A percentile compares a stretch with the other conserved stretches of the same genome.
Evolutionary conservation across 2,113 vertebrate species (phyloP).

Genomic region (Rana temporaria): DNA sequence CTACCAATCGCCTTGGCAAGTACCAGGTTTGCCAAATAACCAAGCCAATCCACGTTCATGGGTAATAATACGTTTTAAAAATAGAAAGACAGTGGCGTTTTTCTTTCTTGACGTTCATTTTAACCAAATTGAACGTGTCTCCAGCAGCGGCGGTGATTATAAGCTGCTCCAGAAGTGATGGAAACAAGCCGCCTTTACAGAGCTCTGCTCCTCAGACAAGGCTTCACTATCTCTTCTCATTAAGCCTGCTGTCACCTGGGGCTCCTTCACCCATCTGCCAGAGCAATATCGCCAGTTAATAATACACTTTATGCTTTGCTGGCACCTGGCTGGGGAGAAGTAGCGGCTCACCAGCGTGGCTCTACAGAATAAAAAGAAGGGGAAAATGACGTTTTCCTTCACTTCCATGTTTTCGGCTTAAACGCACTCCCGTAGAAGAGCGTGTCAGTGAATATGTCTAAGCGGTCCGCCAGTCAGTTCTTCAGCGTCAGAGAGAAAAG

Average conservation of each 20-base stretch:
- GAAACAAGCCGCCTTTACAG: background rate
- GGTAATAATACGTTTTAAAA: no score
- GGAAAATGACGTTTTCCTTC: slow-evolving; percentile 9
- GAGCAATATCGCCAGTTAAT: slow-evolving; percentile 7
- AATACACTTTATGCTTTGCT: slow-evolving; percentile 25
- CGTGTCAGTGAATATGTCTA: background rate
- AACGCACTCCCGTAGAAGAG: background rate
- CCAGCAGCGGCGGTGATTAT: background rate
- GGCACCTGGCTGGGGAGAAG: background rate
- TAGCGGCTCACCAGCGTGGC: background rate
- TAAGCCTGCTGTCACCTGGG: slow-evolving; percentile 29
- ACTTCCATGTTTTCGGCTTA: background rate
- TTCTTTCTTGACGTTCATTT: background rate
- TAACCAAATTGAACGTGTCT: background rate
- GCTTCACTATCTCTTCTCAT: slow-evolving; percentile 31
- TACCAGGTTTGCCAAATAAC: no score
- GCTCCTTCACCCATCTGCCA: background rate
- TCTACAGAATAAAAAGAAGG: background rate
- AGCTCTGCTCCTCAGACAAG: background rate
- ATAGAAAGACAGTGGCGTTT: no score
- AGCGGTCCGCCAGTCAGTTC: background rate
- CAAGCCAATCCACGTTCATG: no score
- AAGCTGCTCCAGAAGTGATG: background rate
- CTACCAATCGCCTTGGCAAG: no score
- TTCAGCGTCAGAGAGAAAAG: background rate